phyloP scores from a whole-genome alignment of 2,888 invertebrate genomes.

The Epinotia ramella region DNA sequence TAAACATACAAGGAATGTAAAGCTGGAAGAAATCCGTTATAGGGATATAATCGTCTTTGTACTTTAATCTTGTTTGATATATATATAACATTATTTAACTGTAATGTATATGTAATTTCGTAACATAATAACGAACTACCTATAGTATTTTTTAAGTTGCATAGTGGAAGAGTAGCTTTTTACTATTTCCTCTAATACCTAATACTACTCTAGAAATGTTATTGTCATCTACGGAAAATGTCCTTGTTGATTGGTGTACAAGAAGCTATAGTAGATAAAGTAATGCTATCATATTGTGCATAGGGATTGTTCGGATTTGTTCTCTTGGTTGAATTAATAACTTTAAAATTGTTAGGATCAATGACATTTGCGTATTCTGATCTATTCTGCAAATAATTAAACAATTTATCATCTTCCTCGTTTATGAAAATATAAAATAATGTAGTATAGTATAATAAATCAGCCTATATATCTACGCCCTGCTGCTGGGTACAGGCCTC shows the following conservation, averaged over 20 bases:
- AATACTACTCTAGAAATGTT: not conserved
- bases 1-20: not conserved
- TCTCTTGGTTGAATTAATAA: not conserved
- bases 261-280: conserved; percentile 25
- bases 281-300: conserved; percentile 28
- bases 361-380: not conserved
- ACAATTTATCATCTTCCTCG: not conserved
- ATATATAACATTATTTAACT: too few relatives aligned
- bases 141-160: not conserved
- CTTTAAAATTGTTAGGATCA: not conserved
- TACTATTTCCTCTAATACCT: not conserved
- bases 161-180: not conserved
- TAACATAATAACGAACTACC: too few relatives aligned
- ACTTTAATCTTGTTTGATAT: too few relatives aligned
- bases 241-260: not conserved
- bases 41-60: too few relatives aligned
- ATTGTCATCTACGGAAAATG: not conserved
- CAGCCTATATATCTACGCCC: too few relatives aligned
- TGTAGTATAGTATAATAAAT: too few relatives aligned
- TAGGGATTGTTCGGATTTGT: conserved; percentile 20
- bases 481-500: too few relatives aligned
- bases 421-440: not conserved
- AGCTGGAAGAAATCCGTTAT: not conserved
- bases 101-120: too few relatives aligned
- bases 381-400: not conserved